Percentiles rank a stretch among this genome's conserved stretches.
Evolutionary conservation across 2,797 vertebrate genomes (phyloP).

Genomic region (Morus bassanus): DNA sequence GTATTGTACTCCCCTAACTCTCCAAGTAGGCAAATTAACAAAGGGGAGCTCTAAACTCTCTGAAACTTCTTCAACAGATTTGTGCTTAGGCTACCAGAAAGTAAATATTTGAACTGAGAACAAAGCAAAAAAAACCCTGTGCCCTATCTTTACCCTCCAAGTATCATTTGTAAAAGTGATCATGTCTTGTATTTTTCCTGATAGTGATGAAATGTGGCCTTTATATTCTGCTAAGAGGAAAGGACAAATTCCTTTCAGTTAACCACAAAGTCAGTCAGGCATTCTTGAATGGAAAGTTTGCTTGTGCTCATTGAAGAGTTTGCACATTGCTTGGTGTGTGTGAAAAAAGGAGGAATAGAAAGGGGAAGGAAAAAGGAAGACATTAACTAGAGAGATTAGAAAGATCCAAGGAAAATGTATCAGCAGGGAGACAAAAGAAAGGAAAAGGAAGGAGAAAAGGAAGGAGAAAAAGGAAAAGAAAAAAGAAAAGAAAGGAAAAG

Average conservation of each 20-base stretch:
- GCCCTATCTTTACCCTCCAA: background rate
- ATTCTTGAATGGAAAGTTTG: background rate
- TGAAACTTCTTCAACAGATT: background rate
- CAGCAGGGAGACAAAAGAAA: background rate
- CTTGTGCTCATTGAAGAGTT: background rate
- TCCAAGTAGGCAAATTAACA: background rate
- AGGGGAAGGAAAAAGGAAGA: background rate
- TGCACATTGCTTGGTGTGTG: background rate
- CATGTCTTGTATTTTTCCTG: background rate
- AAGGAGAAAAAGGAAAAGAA: too few relatives aligned
- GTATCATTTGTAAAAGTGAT: background rate
- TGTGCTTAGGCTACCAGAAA: background rate
- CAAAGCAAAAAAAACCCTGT: background rate
- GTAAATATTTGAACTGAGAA: background rate
- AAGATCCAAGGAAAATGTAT: background rate
- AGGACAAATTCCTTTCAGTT: background rate
- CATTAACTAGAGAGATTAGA: background rate
- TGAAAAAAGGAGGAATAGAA: background rate
- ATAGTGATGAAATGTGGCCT: background rate
- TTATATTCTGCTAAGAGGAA: background rate
- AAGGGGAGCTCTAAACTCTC: background rate
- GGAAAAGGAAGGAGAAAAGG: too few relatives aligned
- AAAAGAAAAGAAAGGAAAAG: too few relatives aligned
- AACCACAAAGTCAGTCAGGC: background rate
- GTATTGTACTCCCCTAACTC: background rate